Conservation (phyloP, 2,888 invertebrate genomes). For the Euclidia mi region DNA sequence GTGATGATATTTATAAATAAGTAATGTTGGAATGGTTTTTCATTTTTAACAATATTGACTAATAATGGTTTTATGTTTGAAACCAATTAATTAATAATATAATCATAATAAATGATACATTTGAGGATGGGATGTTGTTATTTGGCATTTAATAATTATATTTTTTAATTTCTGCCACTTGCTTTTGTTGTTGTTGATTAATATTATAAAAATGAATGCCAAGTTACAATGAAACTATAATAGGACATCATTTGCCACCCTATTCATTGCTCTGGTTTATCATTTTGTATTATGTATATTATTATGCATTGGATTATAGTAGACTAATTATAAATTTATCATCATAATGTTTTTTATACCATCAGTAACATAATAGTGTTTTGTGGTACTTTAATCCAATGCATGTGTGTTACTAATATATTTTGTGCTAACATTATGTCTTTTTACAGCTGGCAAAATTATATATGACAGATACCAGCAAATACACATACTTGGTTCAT, state of each 20-base stretch:
- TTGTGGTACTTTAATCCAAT: background rate
- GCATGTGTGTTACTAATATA: slow-evolving; percentile 39
- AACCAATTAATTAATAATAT: too few relatives aligned
- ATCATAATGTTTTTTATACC: too few relatives aligned
- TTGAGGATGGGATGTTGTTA: too few relatives aligned
- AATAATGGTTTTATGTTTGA: background rate
- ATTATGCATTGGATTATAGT: slow-evolving; percentile 3
- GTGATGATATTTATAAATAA: too few relatives aligned
- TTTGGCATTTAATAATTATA: too few relatives aligned
- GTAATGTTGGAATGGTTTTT: too few relatives aligned
- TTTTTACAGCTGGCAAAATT: slow-evolving; percentile 90
- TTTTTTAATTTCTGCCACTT: too few relatives aligned
- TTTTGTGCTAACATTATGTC: slow-evolving; percentile 56
- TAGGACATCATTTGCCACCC: background rate
- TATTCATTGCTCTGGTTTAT: background rate
- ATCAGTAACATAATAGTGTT: background rate
- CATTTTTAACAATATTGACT: slow-evolving; percentile 2
- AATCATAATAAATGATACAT: too few relatives aligned
- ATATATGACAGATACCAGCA: slow-evolving; percentile 92
- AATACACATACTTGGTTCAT: slow-evolving; percentile 86
- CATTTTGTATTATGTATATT: background rate
- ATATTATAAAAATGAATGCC: background rate
- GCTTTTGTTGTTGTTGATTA: too few relatives aligned
- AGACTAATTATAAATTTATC: background rate
- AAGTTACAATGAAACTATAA: background rate